These are phyloP conservation scores for Malurus cyaneus DNA, from an alignment of 2,113 vertebrate species.

Conservation along the genomic window DNA sequence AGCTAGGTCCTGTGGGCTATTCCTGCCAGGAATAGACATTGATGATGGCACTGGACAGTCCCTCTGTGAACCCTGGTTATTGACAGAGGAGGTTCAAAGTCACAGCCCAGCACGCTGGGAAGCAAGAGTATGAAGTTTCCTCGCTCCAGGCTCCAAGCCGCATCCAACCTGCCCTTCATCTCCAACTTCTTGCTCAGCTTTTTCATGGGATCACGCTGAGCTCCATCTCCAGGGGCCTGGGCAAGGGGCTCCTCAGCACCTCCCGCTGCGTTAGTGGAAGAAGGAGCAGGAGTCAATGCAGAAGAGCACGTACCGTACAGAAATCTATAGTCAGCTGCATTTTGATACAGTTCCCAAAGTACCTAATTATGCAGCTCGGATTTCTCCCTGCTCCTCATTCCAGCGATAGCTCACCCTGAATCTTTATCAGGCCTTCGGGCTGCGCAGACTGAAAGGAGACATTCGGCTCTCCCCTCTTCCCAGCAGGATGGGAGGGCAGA, in stretches of 20 bases:
- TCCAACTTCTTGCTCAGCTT: neutral
- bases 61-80: neutral
- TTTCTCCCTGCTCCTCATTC: constrained; percentile 57
- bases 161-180: neutral
- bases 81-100: neutral
- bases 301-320: neutral
- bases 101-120: neutral
- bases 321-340: constrained; percentile 56
- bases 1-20: neutral
- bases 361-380: constrained; percentile 53
- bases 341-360: constrained; percentile 66
- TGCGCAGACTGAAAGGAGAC: constrained; percentile 17
- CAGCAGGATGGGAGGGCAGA: constrained; percentile 19
- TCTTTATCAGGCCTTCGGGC: constrained; percentile 50
- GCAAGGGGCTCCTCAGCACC: neutral
- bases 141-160: neutral
- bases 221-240: neutral
- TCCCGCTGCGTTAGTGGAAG: neutral
- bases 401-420: constrained; percentile 45
- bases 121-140: neutral
- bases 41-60: neutral
- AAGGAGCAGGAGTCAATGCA: neutral
- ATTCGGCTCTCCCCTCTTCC: neutral
- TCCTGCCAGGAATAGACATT: neutral
- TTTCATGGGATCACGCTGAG: neutral